These are phyloP conservation scores for Cheirogaleus major DNA, from an alignment of 2,797 vertebrate genomes.

Conservation along the genomic window DNA sequence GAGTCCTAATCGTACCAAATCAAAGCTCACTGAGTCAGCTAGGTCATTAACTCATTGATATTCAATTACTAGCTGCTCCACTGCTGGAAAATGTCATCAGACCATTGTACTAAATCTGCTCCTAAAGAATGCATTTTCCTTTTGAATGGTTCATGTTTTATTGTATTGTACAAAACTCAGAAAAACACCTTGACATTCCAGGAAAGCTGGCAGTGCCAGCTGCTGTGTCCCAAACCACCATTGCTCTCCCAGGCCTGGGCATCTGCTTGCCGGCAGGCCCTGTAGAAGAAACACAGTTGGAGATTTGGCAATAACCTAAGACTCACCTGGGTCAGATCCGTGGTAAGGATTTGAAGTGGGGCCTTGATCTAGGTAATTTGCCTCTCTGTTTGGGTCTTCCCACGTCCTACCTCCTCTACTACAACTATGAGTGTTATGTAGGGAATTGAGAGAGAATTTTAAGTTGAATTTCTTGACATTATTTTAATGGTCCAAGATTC, in stretches of 20 bases:
- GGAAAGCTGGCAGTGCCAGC: conserved; percentile 19
- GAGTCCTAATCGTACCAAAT: conserved; percentile 58
- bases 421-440: neutral
- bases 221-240: neutral
- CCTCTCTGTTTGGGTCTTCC: neutral
- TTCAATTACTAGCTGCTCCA: conserved; percentile 67
- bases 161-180: conserved; percentile 33
- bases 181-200: neutral
- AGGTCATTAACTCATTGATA: conserved; percentile 67
- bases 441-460: neutral
- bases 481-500: conserved; percentile 29
- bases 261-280: rapidly evolving
- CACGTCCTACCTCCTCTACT: neutral
- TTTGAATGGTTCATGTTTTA: conserved; percentile 42
- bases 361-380: neutral
- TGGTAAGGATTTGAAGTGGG: neutral
- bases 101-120: conserved; percentile 43
- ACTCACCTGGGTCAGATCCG: neutral
- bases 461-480: neutral
- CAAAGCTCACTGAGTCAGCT: conserved; percentile 67
- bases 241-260: neutral
- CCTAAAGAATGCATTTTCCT: conserved; percentile 22
- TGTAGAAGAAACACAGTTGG: neutral
- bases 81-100: conserved; percentile 71
- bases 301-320: neutral